These are phyloP conservation scores for Metalampra italica DNA, from an alignment of 2,888 invertebrate species.

Conservation along the genomic window DNA sequence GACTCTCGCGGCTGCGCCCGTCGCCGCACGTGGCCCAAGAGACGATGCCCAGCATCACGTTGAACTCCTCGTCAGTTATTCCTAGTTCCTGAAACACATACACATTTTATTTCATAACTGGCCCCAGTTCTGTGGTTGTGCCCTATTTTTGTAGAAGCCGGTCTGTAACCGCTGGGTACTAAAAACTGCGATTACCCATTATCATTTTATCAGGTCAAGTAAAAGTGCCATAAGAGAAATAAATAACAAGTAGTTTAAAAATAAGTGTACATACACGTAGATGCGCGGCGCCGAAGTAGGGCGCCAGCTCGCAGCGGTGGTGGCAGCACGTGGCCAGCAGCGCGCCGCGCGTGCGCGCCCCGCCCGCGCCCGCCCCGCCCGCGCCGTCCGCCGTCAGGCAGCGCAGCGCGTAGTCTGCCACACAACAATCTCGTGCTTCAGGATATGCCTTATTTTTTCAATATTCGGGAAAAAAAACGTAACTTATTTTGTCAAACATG, in stretches of 20 bases:
- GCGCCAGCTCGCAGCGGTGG: conserved; percentile 86
- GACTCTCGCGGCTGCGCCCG: conserved; percentile 77
- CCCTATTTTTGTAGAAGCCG: no score
- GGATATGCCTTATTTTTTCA: no score
- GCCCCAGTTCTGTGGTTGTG: no score
- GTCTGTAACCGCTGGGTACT: no score
- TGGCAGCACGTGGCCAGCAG: conserved; percentile 94
- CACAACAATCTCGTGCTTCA: not conserved
- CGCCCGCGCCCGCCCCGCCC: conserved; percentile 41
- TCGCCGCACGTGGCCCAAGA: conserved; percentile 94
- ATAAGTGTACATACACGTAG: conserved; percentile 39
- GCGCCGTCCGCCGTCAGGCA: conserved; percentile 76
- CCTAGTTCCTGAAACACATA: conserved; percentile 30
- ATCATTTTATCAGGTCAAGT: not conserved
- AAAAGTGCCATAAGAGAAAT: no score
- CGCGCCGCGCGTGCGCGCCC: conserved; percentile 72
- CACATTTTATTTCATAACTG: no score
- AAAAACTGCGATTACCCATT: no score
- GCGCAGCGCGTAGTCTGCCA: conserved; percentile 83
- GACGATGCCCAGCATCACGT: conserved; percentile 87
- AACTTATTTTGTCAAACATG: no score
- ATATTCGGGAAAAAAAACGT: no score
- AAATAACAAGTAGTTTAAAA: no score
- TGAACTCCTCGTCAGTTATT: conserved; percentile 81
- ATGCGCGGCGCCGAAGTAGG: conserved; percentile 72